Conservation (phyloP, 1,140 invertebrate genomes). For the Dreissena polymorpha region DNA sequence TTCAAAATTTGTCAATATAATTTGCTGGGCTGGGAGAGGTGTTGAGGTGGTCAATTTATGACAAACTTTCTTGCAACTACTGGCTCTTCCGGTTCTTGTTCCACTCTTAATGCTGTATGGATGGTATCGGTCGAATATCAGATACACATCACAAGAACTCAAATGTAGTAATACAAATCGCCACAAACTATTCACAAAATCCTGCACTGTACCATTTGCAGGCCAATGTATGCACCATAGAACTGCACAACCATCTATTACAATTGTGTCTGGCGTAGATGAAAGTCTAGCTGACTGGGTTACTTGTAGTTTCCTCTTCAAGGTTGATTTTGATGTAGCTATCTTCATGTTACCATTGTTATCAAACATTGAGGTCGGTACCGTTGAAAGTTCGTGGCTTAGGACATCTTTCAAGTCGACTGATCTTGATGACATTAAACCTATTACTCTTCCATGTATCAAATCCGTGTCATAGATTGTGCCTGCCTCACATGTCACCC, state of each 20-base stretch:
- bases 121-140: too few relatives aligned
- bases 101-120: too few relatives aligned
- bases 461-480: constrained; percentile 14
- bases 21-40: too few relatives aligned
- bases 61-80: too few relatives aligned
- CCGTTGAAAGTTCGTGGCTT: constrained; percentile 3
- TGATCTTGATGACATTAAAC: neutral
- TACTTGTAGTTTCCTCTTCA: constrained; percentile 41
- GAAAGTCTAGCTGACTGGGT: neutral
- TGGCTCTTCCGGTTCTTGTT: too few relatives aligned
- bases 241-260: constrained; percentile 58
- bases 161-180: too few relatives aligned
- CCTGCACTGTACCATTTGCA: too few relatives aligned
- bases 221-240: constrained; percentile 46
- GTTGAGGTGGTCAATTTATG: too few relatives aligned
- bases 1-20: too few relatives aligned
- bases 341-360: constrained; percentile 6
- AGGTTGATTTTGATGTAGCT: constrained; percentile 13
- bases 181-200: too few relatives aligned
- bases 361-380: neutral
- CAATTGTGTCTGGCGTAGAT: neutral
- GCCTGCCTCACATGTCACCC: neutral
- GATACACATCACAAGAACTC: too few relatives aligned
- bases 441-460: constrained; percentile 14
- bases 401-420: neutral